Evolutionary conservation across 2,888 invertebrate genomes (phyloP), one percentile per base, ranked within the genome.

Genomic region (Trichogramma dendrolimi): DNA sequence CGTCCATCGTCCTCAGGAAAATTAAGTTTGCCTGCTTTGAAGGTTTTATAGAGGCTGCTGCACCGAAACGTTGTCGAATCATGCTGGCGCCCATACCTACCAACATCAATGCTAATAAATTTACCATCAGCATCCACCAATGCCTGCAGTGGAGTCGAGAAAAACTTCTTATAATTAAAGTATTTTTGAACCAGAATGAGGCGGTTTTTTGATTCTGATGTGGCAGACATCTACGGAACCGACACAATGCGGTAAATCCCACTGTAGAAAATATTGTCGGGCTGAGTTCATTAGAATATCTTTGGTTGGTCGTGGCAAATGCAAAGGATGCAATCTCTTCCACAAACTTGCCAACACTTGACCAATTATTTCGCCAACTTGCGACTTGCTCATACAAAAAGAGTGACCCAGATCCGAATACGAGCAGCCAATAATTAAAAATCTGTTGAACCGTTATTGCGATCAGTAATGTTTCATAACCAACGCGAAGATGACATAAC

Each of bases 101-200:
- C 64, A 8, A 64, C 61, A 49, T 64, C 64, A 44, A 64, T 64
- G 38, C 4, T 48, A 14, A 58, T 44, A 42, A 44, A 58, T 53
- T 42, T 58, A 44, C 58, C 52, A 27, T 62, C 41, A 6, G 53
- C 58, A 39, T 62, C 62, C 5, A 42, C 62, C 10, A 62, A n/a
- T 4, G 48, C 62, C 48, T 58, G 58, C 5, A 54, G 46, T 14
- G 61, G 55, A 38, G 61, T 61, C 0, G 58, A 61, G 54, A 52
- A 61, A 53, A 40, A 61, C 27, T 42, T 38, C 51, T 61, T 58
- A 42, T 52, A 47, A 42, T 61, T 57, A 40, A 1, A 58, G 51
- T 51, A 50, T 41, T 41, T 40, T 7, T 8, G 47, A 48, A 4
- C 43, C 44, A 44, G 54, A 40, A n/a, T 47, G 4, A 6, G 6